Conservation (phyloP, 2,797 vertebrate genomes). For the Gymnocypris eckloni region DNA sequence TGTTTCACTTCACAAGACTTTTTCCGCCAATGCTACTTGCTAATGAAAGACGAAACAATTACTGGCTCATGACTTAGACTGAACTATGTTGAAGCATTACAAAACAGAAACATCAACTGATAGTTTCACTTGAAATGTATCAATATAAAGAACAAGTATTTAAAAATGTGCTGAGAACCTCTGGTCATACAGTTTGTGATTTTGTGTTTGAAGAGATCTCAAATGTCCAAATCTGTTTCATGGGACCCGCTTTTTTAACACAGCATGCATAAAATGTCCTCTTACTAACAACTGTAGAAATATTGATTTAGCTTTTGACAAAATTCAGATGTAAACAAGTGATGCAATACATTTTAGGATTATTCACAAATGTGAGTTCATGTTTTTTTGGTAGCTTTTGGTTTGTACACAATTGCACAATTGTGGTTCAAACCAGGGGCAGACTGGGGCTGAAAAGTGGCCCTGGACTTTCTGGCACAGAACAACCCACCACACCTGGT, state of each 20-base stretch:
- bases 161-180: neutral
- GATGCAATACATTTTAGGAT: no score
- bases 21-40: slow-evolving; percentile 45
- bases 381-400: no score
- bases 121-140: slow-evolving; percentile 3
- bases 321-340: neutral
- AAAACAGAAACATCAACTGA: slow-evolving; percentile 14
- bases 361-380: no score
- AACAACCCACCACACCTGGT: no score
- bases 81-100: slow-evolving; percentile 10
- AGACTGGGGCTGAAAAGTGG: no score
- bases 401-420: no score
- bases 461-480: no score
- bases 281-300: neutral
- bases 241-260: neutral
- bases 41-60: slow-evolving; percentile 50
- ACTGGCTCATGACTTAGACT: neutral
- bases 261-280: neutral
- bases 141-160: neutral
- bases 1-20: slow-evolving; percentile 40
- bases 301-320: neutral
- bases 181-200: neutral
- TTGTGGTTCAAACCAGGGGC: no score
- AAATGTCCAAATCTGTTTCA: neutral
- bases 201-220: neutral